Base-by-base conservation (phyloP, 2,888 invertebrate genomes). In the Neelides folsomi region DNA sequence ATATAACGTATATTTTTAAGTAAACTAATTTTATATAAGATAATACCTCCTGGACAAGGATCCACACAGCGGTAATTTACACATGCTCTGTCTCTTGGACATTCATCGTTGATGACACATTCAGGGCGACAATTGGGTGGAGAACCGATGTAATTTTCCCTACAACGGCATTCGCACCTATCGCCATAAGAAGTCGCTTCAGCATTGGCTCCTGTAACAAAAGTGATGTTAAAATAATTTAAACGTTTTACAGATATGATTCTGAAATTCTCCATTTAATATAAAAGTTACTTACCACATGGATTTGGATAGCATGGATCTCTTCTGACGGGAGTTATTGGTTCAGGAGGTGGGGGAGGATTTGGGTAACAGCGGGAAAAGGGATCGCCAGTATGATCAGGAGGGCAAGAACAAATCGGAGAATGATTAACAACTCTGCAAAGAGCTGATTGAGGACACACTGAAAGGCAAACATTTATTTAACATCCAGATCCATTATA, bases 351-450 rank as follows among this genome's bases (percentile, higher is more conserved):
- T 49, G 51, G 52, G 66, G 67, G 59, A 38, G 43, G 39, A 44
- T 42, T 43, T 7, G 68, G 68, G 53, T 69, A 69, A 49, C 66
- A 66, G 16, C 58, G 59, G 41, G 49, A 50, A 49, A 65, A 65
- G 10, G 70, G 67, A 63, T 70, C 67, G 36, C 70, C 82, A 8
- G 73, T 71, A 65, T 76, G 80, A 48, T 76, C 76, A 1, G 77
- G 72, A 67, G 53, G 49, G 35, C 89, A 89, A 49, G 78, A 77
- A 68, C 87, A 88, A 65, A 84, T 79, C 3, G 84, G 86, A 67
- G 81, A 83, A 68, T 87, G 86, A 67, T 82, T 81, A 45, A 83
- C 78, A 47, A 84, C 83, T 73, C 80, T 80, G 68, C 87, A 87
- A 65, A 79, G 74, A 38, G 86, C 83, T 67, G 84, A 81, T 50